Conservation (phyloP, 2,888 invertebrate genomes). For the Diarsia rubi region DNA sequence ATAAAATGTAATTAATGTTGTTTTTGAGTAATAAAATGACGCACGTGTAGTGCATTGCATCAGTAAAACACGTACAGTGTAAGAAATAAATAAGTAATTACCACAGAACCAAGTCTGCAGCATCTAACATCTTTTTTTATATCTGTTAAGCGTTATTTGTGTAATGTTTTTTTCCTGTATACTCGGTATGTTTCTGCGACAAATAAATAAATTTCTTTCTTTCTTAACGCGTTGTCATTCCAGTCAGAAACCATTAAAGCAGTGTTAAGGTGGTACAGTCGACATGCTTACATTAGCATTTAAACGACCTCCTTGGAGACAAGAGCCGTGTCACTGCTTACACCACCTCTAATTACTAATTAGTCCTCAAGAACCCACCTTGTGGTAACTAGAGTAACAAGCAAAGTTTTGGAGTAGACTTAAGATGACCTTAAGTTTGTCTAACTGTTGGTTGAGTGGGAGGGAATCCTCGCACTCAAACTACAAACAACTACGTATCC, state of each 20-base stretch:
- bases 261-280: slow-evolving; percentile 13
- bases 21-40: neutral
- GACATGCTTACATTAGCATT: slow-evolving; percentile 42
- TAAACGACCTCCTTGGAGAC: slow-evolving; percentile 49
- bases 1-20: neutral
- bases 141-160: no score
- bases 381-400: slow-evolving; percentile 32
- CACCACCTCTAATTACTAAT: slow-evolving; percentile 51
- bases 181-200: no score
- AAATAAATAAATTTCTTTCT: no score
- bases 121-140: no score
- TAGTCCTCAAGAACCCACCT: slow-evolving; percentile 13
- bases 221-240: slow-evolving; percentile 18
- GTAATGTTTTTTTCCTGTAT: no score
- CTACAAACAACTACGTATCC: no score
- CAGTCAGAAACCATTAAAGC: slow-evolving; percentile 20
- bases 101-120: slow-evolving; percentile 1
- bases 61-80: neutral
- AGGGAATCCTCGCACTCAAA: neutral
- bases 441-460: slow-evolving; percentile 6
- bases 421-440: neutral
- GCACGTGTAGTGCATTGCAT: neutral
- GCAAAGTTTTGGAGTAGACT: slow-evolving; percentile 13
- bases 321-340: slow-evolving; percentile 37
- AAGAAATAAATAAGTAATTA: neutral